Base-by-base conservation (phyloP, 2,113 vertebrate genomes). In the Petrocephalus microphthalmus region DNA sequence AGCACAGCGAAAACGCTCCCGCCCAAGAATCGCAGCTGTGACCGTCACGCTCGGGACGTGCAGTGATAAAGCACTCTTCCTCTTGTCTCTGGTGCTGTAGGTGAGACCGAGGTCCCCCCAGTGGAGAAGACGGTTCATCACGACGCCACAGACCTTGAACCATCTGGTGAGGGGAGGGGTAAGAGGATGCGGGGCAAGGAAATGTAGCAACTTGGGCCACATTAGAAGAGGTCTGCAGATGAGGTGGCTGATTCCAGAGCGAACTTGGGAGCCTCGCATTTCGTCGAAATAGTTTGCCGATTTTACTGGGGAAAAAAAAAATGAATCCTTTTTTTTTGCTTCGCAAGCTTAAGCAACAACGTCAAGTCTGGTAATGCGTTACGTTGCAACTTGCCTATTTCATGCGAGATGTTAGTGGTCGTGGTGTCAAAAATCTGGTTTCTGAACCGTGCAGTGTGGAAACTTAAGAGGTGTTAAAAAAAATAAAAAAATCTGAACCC, bases 111-210 rank as follows among this genome's bases (percentile, higher is more conserved):
- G 37, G 53, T 56, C 53, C 87, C 94, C 83, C 87, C 74, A 13
- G 95, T 95, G 95, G 95, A 95, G n/a, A 95, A 89, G 92, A 88
- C n/a, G 33, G 45, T 47, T 15, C 29, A 74, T n/a, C 60, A 86
- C 8, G 49, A 33, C 15, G 88, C 45, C 54, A 87, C 91, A 84
- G 88, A 90, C 29, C n/a, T 67, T 1, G 60, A 2, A 15, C 11
- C 78, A 15, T 89, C 90, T 74, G 88, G 86, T 47, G 95, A 94
- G 89, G 83, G 84, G 33, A 95, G 95, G 93, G 93, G 95, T 95
- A 93, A 37, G 84, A 53, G 60, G 60, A 7, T 29, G 45, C 47
- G 81, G 42, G 45, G 22, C 37, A 47, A 49, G 49, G 33, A 17
- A 42, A 17, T 20, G 71, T 78, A 13, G 60, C 29, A 25, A 67